phyloP scores from a whole-genome alignment of 1,140 invertebrate species.

The Streblospio benedicti region DNA sequence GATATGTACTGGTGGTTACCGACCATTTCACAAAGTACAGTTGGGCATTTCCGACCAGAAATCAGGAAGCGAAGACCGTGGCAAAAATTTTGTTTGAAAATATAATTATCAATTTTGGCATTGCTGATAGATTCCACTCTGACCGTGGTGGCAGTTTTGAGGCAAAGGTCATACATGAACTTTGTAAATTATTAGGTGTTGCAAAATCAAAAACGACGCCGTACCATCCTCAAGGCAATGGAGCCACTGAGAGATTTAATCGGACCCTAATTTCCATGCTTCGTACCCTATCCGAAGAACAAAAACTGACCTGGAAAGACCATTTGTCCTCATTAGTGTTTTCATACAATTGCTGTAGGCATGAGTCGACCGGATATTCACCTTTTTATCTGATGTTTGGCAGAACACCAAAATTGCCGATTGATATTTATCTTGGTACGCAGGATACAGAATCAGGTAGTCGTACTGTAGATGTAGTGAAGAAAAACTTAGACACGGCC shows the following conservation, averaged over 20 bases:
- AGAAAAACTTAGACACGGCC: no score
- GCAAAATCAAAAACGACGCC: conserved; percentile 19
- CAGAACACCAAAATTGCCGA: conserved; percentile 19
- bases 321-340: conserved; percentile 5
- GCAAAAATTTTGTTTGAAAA: conserved; percentile 37
- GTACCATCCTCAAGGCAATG: conserved; percentile 27
- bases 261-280: conserved; percentile 21
- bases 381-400: conserved; percentile 31
- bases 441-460: no score
- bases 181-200: conserved; percentile 21
- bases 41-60: conserved; percentile 37
- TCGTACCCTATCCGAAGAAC: conserved; percentile 2
- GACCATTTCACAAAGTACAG: conserved; percentile 45
- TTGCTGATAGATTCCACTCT: conserved; percentile 36
- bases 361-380: conserved; percentile 21
- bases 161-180: conserved; percentile 18
- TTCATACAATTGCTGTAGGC: conserved; percentile 21
- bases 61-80: conserved; percentile 39
- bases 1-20: conserved; percentile 34
- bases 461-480: no score
- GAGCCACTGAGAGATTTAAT: conserved; percentile 29
- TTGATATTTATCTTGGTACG: conserved; percentile 18
- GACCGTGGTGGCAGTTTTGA: conserved; percentile 37
- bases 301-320: conserved; percentile 13
- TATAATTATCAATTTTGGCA: conserved; percentile 37